Evolutionary conservation across 2,113 vertebrate genomes (phyloP).

Genomic region (Alaudala cheleensis): DNA sequence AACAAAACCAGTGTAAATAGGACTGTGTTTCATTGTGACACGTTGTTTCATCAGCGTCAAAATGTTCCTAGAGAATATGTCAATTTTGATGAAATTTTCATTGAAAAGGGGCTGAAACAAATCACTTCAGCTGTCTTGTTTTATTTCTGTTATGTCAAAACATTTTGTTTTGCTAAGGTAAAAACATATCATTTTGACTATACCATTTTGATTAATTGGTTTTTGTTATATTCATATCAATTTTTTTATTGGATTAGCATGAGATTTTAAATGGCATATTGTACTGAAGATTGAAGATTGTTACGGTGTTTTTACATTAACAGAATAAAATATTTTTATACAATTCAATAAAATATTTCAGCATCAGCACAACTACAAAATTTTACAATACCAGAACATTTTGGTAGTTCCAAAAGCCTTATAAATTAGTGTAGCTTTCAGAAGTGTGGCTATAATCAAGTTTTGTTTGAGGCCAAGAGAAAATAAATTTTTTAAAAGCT

Average conservation of each 20-base stretch:
- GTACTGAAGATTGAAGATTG: not conserved
- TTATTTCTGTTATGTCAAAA: slow-evolving; percentile 35
- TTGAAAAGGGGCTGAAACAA: not conserved
- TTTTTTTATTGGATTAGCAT: not conserved
- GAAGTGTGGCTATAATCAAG: not conserved
- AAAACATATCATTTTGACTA: not conserved
- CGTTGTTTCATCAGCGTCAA: not conserved
- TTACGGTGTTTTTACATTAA: not conserved
- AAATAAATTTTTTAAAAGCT: not conserved
- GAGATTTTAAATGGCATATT: not conserved
- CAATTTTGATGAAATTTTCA: slow-evolving; percentile 46
- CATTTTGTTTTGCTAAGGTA: slow-evolving; percentile 11
- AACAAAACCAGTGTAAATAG: not conserved
- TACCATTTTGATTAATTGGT: not conserved
- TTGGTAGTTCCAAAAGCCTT: not conserved
- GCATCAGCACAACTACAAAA: not conserved
- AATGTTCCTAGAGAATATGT: not conserved
- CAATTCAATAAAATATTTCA: not conserved
- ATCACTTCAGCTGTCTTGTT: slow-evolving; percentile 21
- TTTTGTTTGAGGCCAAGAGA: not conserved
- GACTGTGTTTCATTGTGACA: not conserved
- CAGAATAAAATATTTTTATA: not conserved
- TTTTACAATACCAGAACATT: not conserved
- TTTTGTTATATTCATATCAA: not conserved
- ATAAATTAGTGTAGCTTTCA: not conserved